These are phyloP conservation scores for Neodiprion virginianus DNA, from an alignment of 1,140 invertebrate genomes.

Conservation along the genomic window DNA sequence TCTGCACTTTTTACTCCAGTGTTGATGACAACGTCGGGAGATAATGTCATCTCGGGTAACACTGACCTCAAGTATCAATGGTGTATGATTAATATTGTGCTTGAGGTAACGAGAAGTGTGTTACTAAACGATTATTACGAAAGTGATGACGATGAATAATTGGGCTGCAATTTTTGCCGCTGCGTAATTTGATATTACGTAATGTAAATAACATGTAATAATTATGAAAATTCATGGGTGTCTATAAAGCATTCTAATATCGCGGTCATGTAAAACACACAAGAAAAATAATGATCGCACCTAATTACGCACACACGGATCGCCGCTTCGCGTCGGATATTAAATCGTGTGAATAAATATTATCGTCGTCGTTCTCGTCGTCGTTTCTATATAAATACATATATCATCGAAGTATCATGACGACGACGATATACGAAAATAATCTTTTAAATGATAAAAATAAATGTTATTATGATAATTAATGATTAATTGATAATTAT, in stretches of 20 bases:
- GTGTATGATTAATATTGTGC: not conserved
- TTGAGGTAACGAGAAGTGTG: not conserved
- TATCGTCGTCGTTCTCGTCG: not conserved
- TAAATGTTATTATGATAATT: slow-evolving; percentile 18
- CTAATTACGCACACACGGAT: too few relatives aligned
- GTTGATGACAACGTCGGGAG: not conserved
- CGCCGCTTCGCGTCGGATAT: too few relatives aligned
- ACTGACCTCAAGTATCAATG: not conserved
- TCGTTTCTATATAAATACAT: too few relatives aligned
- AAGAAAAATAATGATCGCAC: too few relatives aligned
- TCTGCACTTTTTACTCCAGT: not conserved
- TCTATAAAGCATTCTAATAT: too few relatives aligned
- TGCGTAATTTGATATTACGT: too few relatives aligned
- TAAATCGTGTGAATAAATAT: not conserved
- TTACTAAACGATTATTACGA: not conserved
- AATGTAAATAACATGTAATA: too few relatives aligned
- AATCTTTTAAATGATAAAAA: slow-evolving; percentile 21
- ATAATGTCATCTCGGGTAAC: not conserved
- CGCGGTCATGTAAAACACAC: too few relatives aligned
- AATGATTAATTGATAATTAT: slow-evolving; percentile 17
- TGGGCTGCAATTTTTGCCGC: too few relatives aligned
- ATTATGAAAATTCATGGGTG: too few relatives aligned
- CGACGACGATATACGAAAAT: not conserved
- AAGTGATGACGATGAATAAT: not conserved
- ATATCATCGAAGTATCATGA: too few relatives aligned